A percentile compares a stretch with the other conserved stretches of the same genome.
phyloP scores from a whole-genome alignment of 2,888 invertebrate genomes.

The Empis stercorea region DNA sequence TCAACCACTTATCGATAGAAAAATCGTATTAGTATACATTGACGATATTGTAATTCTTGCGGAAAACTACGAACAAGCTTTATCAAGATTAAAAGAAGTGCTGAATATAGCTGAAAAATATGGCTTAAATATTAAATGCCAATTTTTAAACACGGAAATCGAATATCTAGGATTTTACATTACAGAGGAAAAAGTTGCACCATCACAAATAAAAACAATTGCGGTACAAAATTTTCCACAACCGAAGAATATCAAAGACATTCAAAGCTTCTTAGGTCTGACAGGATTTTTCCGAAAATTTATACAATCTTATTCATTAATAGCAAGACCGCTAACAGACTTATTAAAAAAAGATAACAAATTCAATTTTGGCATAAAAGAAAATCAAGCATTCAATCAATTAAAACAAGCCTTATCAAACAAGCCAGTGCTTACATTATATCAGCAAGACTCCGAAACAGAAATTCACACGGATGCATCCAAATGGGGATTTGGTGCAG shows the following conservation, averaged over 20 bases:
- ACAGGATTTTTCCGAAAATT: constrained; percentile 8
- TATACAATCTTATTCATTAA: constrained; percentile 6
- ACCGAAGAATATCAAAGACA: constrained; percentile 16
- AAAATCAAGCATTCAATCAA: neutral
- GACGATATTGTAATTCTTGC: constrained; percentile 14
- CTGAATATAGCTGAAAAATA: constrained; percentile 7
- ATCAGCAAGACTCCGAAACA: neutral
- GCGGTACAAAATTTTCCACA: constrained; percentile 17
- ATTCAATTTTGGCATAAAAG: constrained; percentile 6
- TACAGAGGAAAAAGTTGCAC: constrained; percentile 13
- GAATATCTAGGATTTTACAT: constrained; percentile 4
- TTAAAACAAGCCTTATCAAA: neutral
- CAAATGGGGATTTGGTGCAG: constrained; percentile 4
- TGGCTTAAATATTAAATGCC: constrained; percentile 12
- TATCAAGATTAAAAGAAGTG: constrained; percentile 9
- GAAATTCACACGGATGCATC: constrained; percentile 8
- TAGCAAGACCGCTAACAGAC: constrained; percentile 1
- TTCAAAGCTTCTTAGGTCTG: constrained; percentile 19
- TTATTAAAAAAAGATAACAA: neutral
- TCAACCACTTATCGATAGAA: constrained; percentile 7
- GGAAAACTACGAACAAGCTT: constrained; percentile 8
- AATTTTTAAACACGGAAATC: constrained; percentile 9
- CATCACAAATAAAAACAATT: constrained; percentile 15
- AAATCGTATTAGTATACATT: constrained; percentile 11
- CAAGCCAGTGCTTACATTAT: constrained; percentile 4